A percentile compares a stretch with the other conserved stretches of the same genome.
Conservation (phyloP, 92 coral and sea anemone species). For the Actinostola sp. region DNA sequence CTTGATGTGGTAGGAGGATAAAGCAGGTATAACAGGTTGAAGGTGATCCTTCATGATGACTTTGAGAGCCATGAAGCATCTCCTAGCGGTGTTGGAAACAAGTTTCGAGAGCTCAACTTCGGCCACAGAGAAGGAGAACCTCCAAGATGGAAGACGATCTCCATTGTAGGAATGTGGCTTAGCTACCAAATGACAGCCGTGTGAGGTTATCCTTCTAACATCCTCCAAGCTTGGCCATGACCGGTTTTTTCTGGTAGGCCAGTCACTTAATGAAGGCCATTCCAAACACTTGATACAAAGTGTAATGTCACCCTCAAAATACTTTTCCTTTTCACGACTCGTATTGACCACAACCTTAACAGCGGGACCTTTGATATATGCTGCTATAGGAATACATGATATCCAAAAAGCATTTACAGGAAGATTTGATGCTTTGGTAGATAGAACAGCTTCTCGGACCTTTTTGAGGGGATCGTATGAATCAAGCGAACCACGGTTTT, state of each 20-base stretch:
- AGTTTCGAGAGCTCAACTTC: conserved; percentile 8
- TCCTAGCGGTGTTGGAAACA: conserved; percentile 36
- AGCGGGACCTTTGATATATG: conserved; percentile 27
- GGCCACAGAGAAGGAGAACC: conserved; percentile 54
- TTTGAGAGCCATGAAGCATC: conserved; percentile 52
- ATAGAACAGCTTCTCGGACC: conserved; percentile 7
- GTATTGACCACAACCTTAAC: conserved; percentile 1
- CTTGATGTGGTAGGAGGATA: conserved; percentile 46
- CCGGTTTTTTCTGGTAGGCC: conserved; percentile 20
- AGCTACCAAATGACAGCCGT: conserved; percentile 55
- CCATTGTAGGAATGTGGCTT: conserved; percentile 17
- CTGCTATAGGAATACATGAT: background rate
- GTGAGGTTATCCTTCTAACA: conserved; percentile 26
- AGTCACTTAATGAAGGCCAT: conserved; percentile 52
- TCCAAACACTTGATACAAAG: conserved; percentile 27
- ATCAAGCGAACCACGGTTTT: background rate
- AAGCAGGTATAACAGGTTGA: conserved; percentile 23
- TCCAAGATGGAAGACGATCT: conserved; percentile 27
- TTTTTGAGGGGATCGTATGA: background rate
- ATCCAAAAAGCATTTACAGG: background rate
- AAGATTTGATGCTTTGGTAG: background rate
- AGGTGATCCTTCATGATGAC: conserved; percentile 40
- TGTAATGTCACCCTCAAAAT: conserved; percentile 31
- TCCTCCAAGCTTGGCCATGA: conserved; percentile 37
- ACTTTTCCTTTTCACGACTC: background rate